A percentile compares a stretch with the other conserved stretches of the same genome.
Evolutionary conservation across 2,888 invertebrate genomes (phyloP).

Genomic region (Hesperia comma): DNA sequence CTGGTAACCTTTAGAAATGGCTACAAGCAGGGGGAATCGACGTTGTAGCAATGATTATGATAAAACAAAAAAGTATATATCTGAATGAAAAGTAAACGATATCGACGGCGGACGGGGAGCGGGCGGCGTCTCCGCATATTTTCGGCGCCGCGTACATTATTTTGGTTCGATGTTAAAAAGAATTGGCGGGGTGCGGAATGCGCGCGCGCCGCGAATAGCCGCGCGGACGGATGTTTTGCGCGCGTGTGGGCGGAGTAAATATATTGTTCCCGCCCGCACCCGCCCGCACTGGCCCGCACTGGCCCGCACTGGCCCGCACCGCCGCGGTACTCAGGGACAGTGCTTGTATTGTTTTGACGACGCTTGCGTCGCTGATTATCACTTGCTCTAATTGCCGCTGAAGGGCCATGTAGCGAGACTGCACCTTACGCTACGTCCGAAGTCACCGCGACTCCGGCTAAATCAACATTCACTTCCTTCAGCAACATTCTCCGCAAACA

Average conservation of each 20-base stretch:
- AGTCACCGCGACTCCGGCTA: no score
- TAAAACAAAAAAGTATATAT: background rate
- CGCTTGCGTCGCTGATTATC: background rate
- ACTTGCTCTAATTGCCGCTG: no score
- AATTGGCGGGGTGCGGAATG: slow-evolving; percentile 72
- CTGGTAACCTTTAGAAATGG: no score
- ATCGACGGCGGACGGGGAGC: background rate
- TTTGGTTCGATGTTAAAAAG: slow-evolving; percentile 68
- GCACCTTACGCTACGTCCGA: no score
- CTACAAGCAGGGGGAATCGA: no score
- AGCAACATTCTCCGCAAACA: no score
- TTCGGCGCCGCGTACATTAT: slow-evolving; percentile 69
- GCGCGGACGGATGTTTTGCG: slow-evolving; percentile 72
- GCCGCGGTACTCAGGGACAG: slow-evolving; percentile 16
- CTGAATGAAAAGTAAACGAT: slow-evolving; percentile 9
- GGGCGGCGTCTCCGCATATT: slow-evolving; percentile 63
- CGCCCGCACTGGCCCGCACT: slow-evolving; percentile 27
- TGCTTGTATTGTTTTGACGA: slow-evolving; percentile 2
- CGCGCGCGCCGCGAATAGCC: slow-evolving; percentile 71
- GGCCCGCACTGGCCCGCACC: slow-evolving; percentile 26
- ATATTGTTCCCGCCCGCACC: slow-evolving; percentile 41
- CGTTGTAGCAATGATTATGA: background rate
- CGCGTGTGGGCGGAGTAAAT: slow-evolving; percentile 58
- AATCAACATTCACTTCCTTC: no score
- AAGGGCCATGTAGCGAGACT: no score